Conservation (phyloP, 1,140 invertebrate genomes). For the Linepithema humile region DNA sequence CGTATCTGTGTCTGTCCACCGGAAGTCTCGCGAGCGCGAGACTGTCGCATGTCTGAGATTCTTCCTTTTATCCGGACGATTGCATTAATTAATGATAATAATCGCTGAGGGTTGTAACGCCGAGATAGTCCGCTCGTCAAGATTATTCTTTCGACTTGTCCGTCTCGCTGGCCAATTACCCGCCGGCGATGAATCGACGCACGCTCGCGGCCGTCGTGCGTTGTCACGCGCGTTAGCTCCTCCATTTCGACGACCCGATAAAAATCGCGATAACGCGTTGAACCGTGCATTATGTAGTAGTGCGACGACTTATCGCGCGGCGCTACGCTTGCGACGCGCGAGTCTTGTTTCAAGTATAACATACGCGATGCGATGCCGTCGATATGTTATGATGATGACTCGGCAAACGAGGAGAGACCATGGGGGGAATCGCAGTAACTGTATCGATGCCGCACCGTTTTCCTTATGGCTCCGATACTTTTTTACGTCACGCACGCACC, state of each 20-base stretch:
- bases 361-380: conserved; percentile 34
- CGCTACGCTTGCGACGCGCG: conserved; percentile 14
- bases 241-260: background rate
- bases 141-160: conserved; percentile 8
- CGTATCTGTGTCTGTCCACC: conserved; percentile 34
- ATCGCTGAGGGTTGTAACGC: conserved; percentile 8
- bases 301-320: conserved; percentile 16
- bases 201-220: background rate
- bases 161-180: background rate
- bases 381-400: conserved; percentile 63
- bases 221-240: conserved; percentile 36
- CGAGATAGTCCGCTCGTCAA: conserved; percentile 24
- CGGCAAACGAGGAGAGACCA: background rate
- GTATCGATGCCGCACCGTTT: conserved; percentile 57
- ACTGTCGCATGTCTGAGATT: conserved; percentile 33
- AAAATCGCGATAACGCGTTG: conserved; percentile 35
- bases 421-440: conserved; percentile 45
- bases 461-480: conserved; percentile 41
- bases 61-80: conserved; percentile 38
- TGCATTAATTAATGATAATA: conserved; percentile 44
- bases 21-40: conserved; percentile 60
- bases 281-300: background rate
- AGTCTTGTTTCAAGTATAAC: conserved; percentile 43
- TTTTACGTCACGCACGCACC: conserved; percentile 22
- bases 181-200: background rate